Conservation (phyloP, 2,113 vertebrate species). For the Pithys albifrons region DNA sequence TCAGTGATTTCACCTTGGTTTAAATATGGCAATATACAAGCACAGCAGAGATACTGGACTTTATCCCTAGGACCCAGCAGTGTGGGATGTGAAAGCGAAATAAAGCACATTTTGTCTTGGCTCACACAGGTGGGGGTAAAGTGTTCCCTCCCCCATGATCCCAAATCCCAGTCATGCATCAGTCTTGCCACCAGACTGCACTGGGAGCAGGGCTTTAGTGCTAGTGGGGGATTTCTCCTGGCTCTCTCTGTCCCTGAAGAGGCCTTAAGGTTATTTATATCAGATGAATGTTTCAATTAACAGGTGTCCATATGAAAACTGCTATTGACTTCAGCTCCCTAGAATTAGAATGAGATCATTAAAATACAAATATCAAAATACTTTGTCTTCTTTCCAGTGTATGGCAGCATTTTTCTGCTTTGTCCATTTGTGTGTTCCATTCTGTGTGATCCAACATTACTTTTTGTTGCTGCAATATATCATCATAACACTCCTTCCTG, state of each 20-base stretch:
- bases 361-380: background rate
- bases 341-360: background rate
- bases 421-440: background rate
- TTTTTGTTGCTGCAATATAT: background rate
- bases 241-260: background rate
- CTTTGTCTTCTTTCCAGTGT: background rate
- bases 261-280: background rate
- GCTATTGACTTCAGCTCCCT: background rate
- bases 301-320: background rate
- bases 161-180: background rate
- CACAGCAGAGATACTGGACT: background rate
- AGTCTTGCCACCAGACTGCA: background rate
- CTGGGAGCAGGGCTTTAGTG: background rate
- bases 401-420: background rate
- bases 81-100: background rate
- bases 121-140: background rate
- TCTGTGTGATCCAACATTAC: background rate
- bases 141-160: background rate
- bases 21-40: background rate
- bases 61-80: background rate
- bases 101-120: background rate
- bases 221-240: background rate
- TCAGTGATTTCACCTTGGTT: background rate
- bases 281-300: background rate
- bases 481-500: slow-evolving; percentile 8